A percentile compares a stretch with the other conserved stretches of the same genome.
Conservation (phyloP, 2,113 vertebrate genomes). For the Carlito syrichta region DNA sequence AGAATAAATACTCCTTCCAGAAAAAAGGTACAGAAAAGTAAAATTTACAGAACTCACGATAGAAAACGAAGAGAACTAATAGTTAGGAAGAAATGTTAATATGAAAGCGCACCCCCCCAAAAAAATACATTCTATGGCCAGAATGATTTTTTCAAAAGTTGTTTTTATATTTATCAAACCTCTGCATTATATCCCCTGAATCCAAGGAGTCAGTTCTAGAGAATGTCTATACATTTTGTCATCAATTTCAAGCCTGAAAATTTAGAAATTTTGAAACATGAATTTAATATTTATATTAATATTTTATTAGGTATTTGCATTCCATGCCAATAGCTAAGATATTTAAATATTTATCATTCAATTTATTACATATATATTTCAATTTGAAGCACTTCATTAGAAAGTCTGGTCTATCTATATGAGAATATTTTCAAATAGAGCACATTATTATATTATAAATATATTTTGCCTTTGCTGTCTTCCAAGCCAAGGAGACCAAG, state of each 20-base stretch:
- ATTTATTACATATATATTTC: neutral
- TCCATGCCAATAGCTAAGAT: conserved; percentile 33
- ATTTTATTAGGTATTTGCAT: conserved; percentile 53
- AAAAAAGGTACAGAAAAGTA: neutral
- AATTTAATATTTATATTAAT: neutral
- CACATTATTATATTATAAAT: neutral
- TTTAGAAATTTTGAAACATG: conserved; percentile 15
- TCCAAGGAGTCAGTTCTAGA: neutral
- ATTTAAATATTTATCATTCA: conserved; percentile 39
- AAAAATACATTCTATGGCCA: neutral
- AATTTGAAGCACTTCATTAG: neutral
- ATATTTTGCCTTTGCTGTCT: neutral
- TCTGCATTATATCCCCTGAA: neutral
- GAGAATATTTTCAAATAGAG: neutral
- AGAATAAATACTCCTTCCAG: neutral
- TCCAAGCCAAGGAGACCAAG: neutral
- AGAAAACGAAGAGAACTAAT: neutral
- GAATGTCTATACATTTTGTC: neutral
- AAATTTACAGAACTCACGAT: neutral
- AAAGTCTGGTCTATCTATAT: neutral
- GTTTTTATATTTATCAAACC: neutral
- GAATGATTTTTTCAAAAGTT: neutral
- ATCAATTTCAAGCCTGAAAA: conserved; percentile 12
- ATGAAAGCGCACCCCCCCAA: neutral
- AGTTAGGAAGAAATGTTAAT: neutral